A percentile compares a stretch with the other conserved stretches of the same genome.
phyloP scores from a whole-genome alignment of 1,140 invertebrate genomes.

The Oscheius sp. region DNA sequence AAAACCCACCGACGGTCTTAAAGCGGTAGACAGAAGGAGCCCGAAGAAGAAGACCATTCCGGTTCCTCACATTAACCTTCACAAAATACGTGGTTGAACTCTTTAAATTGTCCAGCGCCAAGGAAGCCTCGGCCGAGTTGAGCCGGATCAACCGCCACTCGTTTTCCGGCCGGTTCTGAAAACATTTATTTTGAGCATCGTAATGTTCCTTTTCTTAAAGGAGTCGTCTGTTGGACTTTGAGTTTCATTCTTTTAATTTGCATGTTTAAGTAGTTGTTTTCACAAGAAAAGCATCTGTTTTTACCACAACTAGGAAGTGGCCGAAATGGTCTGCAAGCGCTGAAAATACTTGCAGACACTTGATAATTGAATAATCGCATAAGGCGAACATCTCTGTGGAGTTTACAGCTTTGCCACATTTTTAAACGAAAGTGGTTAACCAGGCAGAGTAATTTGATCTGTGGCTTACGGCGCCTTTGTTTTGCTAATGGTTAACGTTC shows the following conservation, averaged over 20 bases:
- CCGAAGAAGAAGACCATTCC: slow-evolving; percentile 47
- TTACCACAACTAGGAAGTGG: no score
- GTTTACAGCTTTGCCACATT: no score
- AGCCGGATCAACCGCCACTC: slow-evolving; percentile 40
- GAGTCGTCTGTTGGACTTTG: slow-evolving; percentile 14
- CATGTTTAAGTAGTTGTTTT: no score
- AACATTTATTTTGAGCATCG: background rate
- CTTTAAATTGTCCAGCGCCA: slow-evolving; percentile 43
- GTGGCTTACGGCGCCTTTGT: no score
- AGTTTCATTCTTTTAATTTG: background rate
- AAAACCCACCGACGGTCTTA: slow-evolving; percentile 50
- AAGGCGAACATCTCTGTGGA: no score
- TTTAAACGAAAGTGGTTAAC: no score
- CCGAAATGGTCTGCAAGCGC: no score
- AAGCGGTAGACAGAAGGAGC: slow-evolving; percentile 54
- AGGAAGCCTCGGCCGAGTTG: slow-evolving; percentile 38
- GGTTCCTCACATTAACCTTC: slow-evolving; percentile 47
- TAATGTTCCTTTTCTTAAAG: slow-evolving; percentile 14
- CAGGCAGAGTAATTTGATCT: no score
- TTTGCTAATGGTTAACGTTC: no score
- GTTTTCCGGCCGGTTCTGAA: slow-evolving; percentile 37
- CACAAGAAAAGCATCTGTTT: no score
- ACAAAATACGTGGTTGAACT: slow-evolving; percentile 58
- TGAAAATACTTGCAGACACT: no score
- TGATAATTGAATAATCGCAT: no score